Evolutionary conservation across 2,113 vertebrate genomes (phyloP).

Genomic region (Eleginops maclovinus): DNA sequence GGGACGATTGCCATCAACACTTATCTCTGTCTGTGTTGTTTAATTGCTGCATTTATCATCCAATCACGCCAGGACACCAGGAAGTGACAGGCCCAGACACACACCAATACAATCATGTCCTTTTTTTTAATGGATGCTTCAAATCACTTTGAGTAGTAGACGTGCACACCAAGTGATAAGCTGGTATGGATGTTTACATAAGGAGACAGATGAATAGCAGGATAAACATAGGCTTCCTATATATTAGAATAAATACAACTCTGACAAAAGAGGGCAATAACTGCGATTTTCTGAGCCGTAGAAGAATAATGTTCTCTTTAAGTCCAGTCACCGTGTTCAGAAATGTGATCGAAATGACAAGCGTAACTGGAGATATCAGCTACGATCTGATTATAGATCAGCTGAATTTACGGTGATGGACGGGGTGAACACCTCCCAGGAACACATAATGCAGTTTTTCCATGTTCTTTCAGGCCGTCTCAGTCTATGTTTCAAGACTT

Average conservation of each 20-base stretch:
- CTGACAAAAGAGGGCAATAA: neutral
- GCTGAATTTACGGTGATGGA: slow-evolving; percentile 4
- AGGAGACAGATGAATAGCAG: neutral
- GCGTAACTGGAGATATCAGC: slow-evolving; percentile 8
- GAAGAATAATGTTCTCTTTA: slow-evolving; percentile 10
- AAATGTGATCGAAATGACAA: slow-evolving; percentile 36
- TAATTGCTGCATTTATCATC: slow-evolving; percentile 64
- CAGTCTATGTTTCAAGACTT: slow-evolving; percentile 35
- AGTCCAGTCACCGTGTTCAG: slow-evolving; percentile 16
- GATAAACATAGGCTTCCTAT: neutral
- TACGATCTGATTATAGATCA: slow-evolving; percentile 40
- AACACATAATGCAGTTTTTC: slow-evolving; percentile 46
- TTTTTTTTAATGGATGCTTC: slow-evolving; percentile 12
- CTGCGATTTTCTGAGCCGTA: neutral
- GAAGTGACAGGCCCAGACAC: slow-evolving; percentile 47
- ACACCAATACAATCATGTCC: slow-evolving; percentile 33
- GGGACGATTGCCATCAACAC: slow-evolving; percentile 30
- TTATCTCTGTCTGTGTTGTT: slow-evolving; percentile 48
- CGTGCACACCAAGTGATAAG: neutral
- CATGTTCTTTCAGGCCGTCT: slow-evolving; percentile 18
- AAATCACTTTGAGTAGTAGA: slow-evolving; percentile 6
- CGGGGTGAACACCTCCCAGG: slow-evolving; percentile 19
- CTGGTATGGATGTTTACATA: neutral
- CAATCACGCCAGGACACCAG: slow-evolving; percentile 38
- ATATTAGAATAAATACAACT: neutral